Percentiles rank a stretch among this genome's conserved stretches.
Evolutionary conservation across 2,113 vertebrate genomes (phyloP).

Genomic region (Ptyas mucosa): DNA sequence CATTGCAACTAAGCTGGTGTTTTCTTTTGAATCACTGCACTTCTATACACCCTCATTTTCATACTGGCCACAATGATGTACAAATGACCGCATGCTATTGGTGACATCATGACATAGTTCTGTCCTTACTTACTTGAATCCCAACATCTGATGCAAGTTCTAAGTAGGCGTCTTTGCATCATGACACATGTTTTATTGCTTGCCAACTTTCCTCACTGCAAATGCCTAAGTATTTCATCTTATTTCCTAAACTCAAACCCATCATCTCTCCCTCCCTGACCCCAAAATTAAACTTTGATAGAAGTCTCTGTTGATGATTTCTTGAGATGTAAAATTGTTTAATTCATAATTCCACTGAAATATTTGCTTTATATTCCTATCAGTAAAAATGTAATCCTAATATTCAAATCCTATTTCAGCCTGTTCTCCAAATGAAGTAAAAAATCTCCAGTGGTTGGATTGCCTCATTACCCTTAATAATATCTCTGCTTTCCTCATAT

Average conservation of each 20-base stretch:
- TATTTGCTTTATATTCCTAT: constrained; percentile 60
- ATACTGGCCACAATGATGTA: not conserved
- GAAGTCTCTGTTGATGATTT: constrained; percentile 53
- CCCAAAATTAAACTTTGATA: not conserved
- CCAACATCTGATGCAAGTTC: not conserved
- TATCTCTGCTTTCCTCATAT: constrained; percentile 38
- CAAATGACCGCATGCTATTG: not conserved
- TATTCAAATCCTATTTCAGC: constrained; percentile 40
- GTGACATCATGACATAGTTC: not conserved
- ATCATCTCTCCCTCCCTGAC: not conserved
- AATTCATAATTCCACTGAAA: constrained; percentile 42
- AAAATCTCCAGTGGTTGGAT: constrained; percentile 23
- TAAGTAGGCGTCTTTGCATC: not conserved
- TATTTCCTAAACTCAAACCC: not conserved
- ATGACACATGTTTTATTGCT: not conserved
- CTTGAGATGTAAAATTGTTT: constrained; percentile 52
- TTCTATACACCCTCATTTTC: not conserved
- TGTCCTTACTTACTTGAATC: not conserved
- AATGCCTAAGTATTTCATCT: not conserved
- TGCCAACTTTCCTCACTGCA: not conserved
- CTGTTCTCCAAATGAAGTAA: constrained; percentile 37
- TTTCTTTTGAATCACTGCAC: not conserved
- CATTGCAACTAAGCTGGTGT: not conserved
- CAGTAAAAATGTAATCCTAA: constrained; percentile 52
- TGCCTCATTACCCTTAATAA: constrained; percentile 38